Evolutionary conservation across 1,140 invertebrate species (phyloP).

Genomic region (Anadara kagoshimensis): DNA sequence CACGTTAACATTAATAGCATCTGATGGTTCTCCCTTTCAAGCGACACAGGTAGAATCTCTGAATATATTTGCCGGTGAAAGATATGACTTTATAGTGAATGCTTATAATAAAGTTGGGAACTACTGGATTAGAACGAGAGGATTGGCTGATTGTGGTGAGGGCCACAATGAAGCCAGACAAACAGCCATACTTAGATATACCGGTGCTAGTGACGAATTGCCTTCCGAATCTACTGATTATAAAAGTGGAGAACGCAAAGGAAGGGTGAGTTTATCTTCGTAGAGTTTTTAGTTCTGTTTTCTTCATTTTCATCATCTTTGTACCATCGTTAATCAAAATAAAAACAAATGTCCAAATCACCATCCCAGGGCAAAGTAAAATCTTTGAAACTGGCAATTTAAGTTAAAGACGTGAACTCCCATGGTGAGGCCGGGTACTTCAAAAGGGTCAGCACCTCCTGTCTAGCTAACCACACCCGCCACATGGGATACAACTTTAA

Average conservation of each 20-base stretch:
- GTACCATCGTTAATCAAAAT: too few relatives aligned
- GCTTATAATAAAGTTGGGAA: slow-evolving; percentile 81
- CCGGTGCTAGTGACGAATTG: slow-evolving; percentile 20
- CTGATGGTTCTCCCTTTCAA: slow-evolving; percentile 86
- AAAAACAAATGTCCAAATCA: neutral
- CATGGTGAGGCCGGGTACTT: too few relatives aligned
- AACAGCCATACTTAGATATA: slow-evolving; percentile 77
- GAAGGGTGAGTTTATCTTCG: slow-evolving; percentile 22
- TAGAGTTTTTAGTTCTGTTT: neutral
- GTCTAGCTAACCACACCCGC: neutral
- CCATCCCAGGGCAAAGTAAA: too few relatives aligned
- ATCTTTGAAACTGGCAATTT: too few relatives aligned
- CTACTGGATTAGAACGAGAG: slow-evolving; percentile 88
- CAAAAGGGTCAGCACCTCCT: neutral
- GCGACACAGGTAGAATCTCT: slow-evolving; percentile 77
- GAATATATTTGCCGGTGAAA: slow-evolving; percentile 43
- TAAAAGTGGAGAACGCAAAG: slow-evolving; percentile 22
- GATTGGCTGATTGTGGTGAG: slow-evolving; percentile 86
- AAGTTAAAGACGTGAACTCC: too few relatives aligned
- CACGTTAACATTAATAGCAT: slow-evolving; percentile 78
- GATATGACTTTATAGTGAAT: slow-evolving; percentile 89
- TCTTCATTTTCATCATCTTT: neutral
- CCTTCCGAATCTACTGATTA: slow-evolving; percentile 33
- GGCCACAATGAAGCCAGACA: slow-evolving; percentile 84
- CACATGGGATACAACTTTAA: too few relatives aligned